phyloP scores from a whole-genome alignment of 2,113 vertebrate genomes.

The Lepus americanus region DNA sequence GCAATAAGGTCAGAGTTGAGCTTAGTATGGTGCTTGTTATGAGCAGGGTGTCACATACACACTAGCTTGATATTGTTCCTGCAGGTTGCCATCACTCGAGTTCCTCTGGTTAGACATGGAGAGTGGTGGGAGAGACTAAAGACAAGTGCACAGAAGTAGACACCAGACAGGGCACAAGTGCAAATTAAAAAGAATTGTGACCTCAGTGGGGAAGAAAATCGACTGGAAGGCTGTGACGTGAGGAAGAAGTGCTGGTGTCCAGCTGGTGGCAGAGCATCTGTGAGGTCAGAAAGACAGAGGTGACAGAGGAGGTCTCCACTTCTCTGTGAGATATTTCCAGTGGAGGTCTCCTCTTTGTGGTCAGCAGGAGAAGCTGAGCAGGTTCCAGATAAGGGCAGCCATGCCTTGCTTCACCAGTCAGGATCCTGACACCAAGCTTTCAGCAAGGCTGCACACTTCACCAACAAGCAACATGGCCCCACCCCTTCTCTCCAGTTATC shows the following conservation, averaged over 20 bases:
- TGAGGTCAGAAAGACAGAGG: neutral
- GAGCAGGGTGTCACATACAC: no score
- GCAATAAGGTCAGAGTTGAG: fast-evolving
- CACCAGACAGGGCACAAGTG: neutral
- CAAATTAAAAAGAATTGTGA: neutral
- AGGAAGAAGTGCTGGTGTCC: neutral
- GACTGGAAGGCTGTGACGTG: neutral
- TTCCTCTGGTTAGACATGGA: neutral
- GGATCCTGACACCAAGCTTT: neutral
- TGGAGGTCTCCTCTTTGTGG: neutral
- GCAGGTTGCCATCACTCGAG: neutral
- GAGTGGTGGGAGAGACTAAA: neutral
- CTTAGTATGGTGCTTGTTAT: neutral
- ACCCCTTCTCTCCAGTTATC: neutral
- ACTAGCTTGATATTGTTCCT: neutral
- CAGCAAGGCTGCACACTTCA: neutral
- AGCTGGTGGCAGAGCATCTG: neutral
- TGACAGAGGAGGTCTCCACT: neutral
- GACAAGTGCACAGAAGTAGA: neutral
- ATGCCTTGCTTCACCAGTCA: no score
- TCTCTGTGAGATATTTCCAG: neutral
- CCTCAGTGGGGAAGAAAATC: neutral
- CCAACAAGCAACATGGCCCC: no score
- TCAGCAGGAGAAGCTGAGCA: neutral
- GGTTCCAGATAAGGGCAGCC: neutral